Conservation (phyloP, 2,888 invertebrate species). For the Phengaris alcon region DNA sequence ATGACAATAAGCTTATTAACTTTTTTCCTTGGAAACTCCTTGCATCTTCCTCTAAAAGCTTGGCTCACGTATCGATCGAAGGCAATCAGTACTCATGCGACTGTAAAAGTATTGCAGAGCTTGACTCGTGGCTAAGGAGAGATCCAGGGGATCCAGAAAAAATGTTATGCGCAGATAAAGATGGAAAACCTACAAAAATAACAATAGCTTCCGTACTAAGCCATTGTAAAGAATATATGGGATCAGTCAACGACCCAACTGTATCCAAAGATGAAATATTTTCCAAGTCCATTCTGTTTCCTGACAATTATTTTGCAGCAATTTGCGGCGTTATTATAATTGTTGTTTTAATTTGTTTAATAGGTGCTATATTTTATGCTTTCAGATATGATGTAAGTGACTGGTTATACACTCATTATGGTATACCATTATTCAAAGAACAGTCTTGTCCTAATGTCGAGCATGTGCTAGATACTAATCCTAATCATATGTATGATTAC, state of each 20-base stretch:
- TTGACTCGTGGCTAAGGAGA: constrained; percentile 83
- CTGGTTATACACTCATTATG: constrained; percentile 89
- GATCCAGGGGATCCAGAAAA: constrained; percentile 84
- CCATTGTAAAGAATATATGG: constrained; percentile 82
- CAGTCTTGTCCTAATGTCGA: constrained; percentile 80
- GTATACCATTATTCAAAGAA: constrained; percentile 87
- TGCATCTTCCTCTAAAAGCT: constrained; percentile 79
- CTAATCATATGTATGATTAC: constrained; percentile 89
- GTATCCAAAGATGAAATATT: constrained; percentile 74
- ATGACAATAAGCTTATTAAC: constrained; percentile 87
- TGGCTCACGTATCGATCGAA: constrained; percentile 84
- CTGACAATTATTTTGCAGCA: constrained; percentile 86
- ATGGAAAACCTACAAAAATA: constrained; percentile 73
- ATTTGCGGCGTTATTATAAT: constrained; percentile 85
- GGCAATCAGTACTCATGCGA: constrained; percentile 92
- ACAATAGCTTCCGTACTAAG: constrained; percentile 76
- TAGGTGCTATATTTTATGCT: constrained; percentile 85
- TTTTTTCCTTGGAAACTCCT: constrained; percentile 86
- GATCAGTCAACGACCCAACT: constrained; percentile 68
- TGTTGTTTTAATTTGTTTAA: constrained; percentile 83
- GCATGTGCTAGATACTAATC: constrained; percentile 82
- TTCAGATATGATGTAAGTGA: constrained; percentile 88
- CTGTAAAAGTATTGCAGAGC: constrained; percentile 84
- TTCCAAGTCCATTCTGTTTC: constrained; percentile 81
- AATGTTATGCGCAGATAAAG: constrained; percentile 83